phyloP scores from a whole-genome alignment of 2,113 vertebrate genomes.

The Macaca nemestrina region DNA sequence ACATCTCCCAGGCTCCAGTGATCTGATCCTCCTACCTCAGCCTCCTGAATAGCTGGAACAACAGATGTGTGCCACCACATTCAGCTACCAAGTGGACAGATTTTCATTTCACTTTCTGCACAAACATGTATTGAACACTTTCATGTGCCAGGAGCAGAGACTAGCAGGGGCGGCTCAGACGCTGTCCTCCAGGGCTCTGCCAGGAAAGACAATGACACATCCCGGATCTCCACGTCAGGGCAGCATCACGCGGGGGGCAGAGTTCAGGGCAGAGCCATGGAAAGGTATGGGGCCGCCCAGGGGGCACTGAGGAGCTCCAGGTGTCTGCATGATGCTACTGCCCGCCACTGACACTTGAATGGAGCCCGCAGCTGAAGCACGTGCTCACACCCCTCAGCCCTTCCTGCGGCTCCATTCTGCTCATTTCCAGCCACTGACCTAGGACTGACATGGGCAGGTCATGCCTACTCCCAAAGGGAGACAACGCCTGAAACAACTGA shows the following conservation, averaged over 20 bases:
- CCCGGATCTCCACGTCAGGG: fast-evolving
- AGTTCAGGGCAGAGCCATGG: neutral
- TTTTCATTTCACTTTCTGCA: neutral
- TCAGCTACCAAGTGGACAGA: neutral
- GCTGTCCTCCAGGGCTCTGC: neutral
- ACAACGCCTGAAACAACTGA: neutral
- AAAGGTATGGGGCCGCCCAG: neutral
- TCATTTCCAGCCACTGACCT: neutral
- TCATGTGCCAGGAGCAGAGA: neutral
- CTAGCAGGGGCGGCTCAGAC: no score
- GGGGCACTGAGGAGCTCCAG: neutral
- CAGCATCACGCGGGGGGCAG: neutral
- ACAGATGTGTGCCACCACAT: no score
- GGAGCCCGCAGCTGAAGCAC: neutral
- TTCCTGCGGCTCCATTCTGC: neutral
- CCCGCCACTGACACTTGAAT: neutral
- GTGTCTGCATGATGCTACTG: fast-evolving
- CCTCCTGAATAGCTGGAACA: no score
- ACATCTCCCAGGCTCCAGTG: no score
- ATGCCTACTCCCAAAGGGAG: neutral
- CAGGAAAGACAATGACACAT: neutral
- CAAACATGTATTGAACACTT: neutral
- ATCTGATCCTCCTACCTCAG: no score
- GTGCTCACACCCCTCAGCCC: neutral
- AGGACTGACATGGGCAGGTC: neutral